Percentiles rank a stretch among this genome's conserved stretches.
These are phyloP conservation scores for Callocephalon fimbriatum DNA, from an alignment of 2,113 vertebrate species.

Conservation along the genomic window DNA sequence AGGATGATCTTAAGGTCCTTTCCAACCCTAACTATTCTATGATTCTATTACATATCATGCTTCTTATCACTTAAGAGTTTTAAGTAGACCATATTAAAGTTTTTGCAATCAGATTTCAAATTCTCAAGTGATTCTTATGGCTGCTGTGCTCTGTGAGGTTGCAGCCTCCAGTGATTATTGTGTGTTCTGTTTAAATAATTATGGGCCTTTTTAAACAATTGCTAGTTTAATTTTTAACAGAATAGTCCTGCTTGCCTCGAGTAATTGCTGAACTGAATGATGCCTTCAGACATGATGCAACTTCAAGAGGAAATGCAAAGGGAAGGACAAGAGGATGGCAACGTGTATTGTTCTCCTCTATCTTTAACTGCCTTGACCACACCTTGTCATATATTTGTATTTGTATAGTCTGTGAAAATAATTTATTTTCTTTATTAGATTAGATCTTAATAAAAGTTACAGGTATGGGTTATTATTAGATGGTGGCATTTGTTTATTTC, in stretches of 20 bases:
- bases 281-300: background rate
- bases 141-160: background rate
- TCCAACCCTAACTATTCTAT: background rate
- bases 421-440: background rate
- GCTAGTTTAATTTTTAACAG: background rate
- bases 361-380: background rate
- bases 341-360: rapidly evolving
- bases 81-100: background rate
- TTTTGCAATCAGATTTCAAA: background rate
- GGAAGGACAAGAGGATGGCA: background rate
- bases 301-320: background rate
- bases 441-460: background rate
- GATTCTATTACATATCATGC: background rate
- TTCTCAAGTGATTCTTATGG: rapidly evolving
- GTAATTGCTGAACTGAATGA: background rate
- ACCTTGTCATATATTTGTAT: background rate
- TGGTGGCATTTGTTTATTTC: background rate
- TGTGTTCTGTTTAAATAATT: background rate
- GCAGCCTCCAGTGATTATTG: background rate
- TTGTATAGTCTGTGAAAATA: background rate
- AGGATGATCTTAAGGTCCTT: background rate
- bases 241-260: background rate
- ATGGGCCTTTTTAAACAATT: background rate
- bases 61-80: background rate
- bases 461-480: background rate